Evolutionary conservation across 2,797 vertebrate species (phyloP).

Genomic region (Australoheros facetus): DNA sequence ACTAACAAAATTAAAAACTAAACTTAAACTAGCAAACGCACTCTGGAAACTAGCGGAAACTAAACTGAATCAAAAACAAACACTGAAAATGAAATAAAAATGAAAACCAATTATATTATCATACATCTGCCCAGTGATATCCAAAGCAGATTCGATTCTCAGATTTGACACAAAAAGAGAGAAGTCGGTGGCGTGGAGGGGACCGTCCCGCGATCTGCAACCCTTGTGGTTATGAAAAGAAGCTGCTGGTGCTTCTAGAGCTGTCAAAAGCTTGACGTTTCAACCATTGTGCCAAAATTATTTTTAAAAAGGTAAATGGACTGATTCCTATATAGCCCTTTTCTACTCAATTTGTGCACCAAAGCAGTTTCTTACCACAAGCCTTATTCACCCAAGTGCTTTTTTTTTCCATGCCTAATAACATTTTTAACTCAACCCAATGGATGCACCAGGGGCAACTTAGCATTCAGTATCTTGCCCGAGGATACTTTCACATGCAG

Average conservation of each 20-base stretch:
- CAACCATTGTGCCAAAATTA: background rate
- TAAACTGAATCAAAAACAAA: background rate
- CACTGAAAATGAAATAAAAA: background rate
- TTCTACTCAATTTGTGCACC: background rate
- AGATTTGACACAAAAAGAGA: background rate
- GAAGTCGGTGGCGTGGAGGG: background rate
- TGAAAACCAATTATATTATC: background rate
- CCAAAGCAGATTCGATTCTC: background rate
- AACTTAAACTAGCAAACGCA: background rate
- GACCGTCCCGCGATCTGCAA: background rate
- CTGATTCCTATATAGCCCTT: rapidly evolving
- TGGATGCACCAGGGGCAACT: background rate
- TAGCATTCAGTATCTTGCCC: background rate
- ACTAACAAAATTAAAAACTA: background rate
- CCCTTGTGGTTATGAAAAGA: background rate
- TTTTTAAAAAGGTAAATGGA: background rate
- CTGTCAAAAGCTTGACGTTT: background rate
- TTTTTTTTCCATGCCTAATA: background rate
- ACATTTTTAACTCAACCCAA: background rate
- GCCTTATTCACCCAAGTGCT: background rate
- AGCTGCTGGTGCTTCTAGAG: rapidly evolving
- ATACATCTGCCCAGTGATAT: background rate
- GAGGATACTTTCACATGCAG: background rate
- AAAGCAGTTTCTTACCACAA: background rate
- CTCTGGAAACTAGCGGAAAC: background rate